These are phyloP conservation scores for Delphinapterus leucas DNA, from an alignment of 2,113 vertebrate genomes.

Conservation along the genomic window DNA sequence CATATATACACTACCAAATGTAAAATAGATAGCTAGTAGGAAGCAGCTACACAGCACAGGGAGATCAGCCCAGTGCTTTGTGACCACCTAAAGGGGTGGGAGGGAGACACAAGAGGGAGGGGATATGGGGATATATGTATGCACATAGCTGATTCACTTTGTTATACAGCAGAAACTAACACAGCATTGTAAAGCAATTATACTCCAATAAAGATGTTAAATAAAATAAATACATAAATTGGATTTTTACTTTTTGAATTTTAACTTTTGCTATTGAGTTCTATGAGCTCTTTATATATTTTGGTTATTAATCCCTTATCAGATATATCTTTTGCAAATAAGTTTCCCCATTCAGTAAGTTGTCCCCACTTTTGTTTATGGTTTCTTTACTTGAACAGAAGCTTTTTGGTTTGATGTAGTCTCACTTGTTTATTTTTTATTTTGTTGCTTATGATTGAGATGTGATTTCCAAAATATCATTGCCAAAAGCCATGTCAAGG, in stretches of 20 bases:
- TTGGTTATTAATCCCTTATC: neutral
- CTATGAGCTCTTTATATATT: neutral
- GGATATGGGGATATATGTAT: no score
- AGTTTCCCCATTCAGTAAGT: neutral
- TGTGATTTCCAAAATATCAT: neutral
- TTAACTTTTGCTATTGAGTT: neutral
- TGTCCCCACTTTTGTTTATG: neutral
- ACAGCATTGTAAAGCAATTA: no score
- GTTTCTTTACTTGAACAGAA: neutral
- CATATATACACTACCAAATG: no score
- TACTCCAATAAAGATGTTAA: no score
- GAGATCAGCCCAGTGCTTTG: no score
- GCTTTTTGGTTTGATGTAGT: neutral
- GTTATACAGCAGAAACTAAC: no score
- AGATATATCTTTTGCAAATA: neutral
- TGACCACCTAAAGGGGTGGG: no score
- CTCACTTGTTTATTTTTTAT: neutral
- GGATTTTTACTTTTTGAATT: neutral
- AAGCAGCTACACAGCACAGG: no score
- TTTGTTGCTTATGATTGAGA: neutral
- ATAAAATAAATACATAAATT: no score
- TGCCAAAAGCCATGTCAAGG: neutral
- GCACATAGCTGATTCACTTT: no score
- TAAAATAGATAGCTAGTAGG: no score
- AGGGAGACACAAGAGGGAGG: no score